Conservation (phyloP, 1,140 invertebrate genomes). For the Drosophila sp. region DNA sequence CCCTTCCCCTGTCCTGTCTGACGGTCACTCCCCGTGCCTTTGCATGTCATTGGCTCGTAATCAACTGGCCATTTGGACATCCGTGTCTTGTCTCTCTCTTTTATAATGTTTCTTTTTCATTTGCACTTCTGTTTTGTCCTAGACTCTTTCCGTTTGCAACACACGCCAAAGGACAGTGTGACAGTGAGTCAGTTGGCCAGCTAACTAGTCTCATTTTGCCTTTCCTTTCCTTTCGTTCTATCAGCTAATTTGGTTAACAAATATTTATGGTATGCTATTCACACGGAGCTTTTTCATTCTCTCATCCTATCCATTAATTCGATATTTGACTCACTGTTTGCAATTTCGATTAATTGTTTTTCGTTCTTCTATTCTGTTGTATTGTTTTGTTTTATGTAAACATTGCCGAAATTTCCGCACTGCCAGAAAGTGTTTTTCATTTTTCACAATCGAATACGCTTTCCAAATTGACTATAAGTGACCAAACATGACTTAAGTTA, state of each 20-base stretch:
- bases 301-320: constrained; percentile 55
- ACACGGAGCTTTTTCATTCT: constrained; percentile 9
- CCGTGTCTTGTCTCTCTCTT: constrained; percentile 12
- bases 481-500: no score
- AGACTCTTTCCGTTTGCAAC: constrained; percentile 29
- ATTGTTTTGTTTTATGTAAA: constrained; percentile 43
- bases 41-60: constrained; percentile 56
- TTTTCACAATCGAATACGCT: constrained; percentile 44
- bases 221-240: background rate
- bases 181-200: constrained; percentile 31
- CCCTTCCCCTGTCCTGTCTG: constrained; percentile 4
- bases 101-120: constrained; percentile 1
- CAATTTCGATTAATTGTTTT: constrained; percentile 67
- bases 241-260: constrained; percentile 70
- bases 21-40: constrained; percentile 36
- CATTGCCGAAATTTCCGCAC: constrained; percentile 37
- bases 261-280: constrained; percentile 47
- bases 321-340: constrained; percentile 50
- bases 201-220: background rate
- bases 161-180: constrained; percentile 29
- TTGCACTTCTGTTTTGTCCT: constrained; percentile 6
- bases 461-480: background rate
- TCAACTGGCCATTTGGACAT: constrained; percentile 29
- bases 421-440: constrained; percentile 60
- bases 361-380: constrained; percentile 26